Evolutionary conservation across 1,140 invertebrate species (phyloP).

Genomic region (Hycleus phaleratus): DNA sequence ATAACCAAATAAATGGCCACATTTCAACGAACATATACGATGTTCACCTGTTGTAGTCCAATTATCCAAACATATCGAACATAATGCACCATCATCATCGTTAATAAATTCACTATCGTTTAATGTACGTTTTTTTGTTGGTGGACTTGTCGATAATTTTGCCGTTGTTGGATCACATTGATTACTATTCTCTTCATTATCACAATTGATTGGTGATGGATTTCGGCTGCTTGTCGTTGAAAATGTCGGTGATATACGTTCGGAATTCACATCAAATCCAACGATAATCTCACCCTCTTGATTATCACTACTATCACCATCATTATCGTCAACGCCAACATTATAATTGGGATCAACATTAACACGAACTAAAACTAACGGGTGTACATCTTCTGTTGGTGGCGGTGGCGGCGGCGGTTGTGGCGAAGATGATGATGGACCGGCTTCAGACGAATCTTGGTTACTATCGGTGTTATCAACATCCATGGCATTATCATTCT

Average conservation of each 20-base stretch:
- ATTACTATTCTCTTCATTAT: not conserved
- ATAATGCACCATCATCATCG: constrained; percentile 57
- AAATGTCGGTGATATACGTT: not conserved
- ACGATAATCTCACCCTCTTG: not conserved
- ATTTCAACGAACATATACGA: constrained; percentile 71
- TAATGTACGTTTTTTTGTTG: constrained; percentile 1
- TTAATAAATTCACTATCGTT: not conserved
- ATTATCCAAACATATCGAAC: constrained; percentile 79
- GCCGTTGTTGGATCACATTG: not conserved
- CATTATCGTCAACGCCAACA: not conserved
- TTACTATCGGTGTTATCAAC: not conserved
- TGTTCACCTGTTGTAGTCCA: constrained; percentile 84
- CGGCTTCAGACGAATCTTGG: no score
- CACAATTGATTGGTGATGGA: not conserved
- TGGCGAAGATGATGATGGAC: no score
- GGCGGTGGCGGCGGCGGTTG: not conserved
- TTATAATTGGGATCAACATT: not conserved
- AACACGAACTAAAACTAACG: not conserved
- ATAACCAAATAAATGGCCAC: constrained; percentile 85
- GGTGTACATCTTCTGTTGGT: not conserved
- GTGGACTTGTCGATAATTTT: not conserved
- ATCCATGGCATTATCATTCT: not conserved
- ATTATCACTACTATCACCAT: not conserved
- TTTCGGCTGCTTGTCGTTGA: constrained; percentile 1
- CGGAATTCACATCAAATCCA: not conserved